Base-by-base conservation (phyloP, 2,113 vertebrate genomes). In the Aegithalos caudatus region DNA sequence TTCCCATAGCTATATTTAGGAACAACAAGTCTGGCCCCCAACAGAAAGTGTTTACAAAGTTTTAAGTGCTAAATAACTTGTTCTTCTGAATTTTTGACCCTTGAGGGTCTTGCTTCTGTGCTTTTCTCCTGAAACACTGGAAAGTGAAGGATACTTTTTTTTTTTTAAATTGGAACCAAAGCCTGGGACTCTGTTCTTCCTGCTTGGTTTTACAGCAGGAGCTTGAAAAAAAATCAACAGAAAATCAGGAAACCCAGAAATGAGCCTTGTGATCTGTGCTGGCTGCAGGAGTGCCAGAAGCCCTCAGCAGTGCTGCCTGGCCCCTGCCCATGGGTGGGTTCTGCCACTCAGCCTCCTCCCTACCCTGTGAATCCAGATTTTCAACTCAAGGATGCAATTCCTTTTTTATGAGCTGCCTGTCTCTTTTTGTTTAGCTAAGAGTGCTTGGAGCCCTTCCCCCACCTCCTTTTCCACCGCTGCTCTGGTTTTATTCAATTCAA, bases 401-500 rank as follows among this genome's bases (percentile, higher is more conserved):
- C 77, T 81, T 92, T 90, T 93, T 95, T 94, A 97, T 81, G 94
- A 97, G 96, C 96, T 85, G 95, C 94, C 97, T 97, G 97, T 97
- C 97, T 97, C 96, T 97, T 95, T 92, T 94, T 80, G 66, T 97
- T 97, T 97, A 94, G 96, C 96, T 28, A 28, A 70, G 87, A 97
- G 95, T 79, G 95, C 86, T 97, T 79, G 40, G 76, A 69, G 90
- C 96, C 97, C 97, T 93, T 97, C 98, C 97, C 96, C 97, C 97
- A 97, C 48, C 88, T 56, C 76, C 91, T 96, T 90, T 91, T 95
- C 94, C 85, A 72, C 96, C 24, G 81, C 94, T 85, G 97, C 92
- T 93, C 94, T 92, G 97, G 94, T 96, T 98, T 97, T 97, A 98
- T 97, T 98, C 97, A 97, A 93, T 97, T 97, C 98, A 98, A 93